Base-by-base conservation (phyloP, 2,888 invertebrate genomes). In the Ectemnius continuus region DNA sequence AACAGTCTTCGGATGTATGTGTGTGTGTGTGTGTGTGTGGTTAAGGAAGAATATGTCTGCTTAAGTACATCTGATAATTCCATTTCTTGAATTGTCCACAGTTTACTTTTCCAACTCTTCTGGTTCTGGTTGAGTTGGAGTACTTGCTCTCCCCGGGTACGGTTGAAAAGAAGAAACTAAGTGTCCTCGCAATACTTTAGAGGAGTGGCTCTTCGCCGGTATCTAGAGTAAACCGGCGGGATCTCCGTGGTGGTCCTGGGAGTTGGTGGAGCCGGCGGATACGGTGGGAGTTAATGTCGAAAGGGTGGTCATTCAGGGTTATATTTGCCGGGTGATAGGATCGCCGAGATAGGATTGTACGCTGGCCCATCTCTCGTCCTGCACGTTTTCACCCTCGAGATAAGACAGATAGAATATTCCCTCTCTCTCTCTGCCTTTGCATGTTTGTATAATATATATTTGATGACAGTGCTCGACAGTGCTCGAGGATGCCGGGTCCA, bases 321-420 rank as follows among this genome's bases (percentile, higher is more conserved):
- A 86, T 88, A 90, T 90, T 90, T 89, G 87, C 84, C 72, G 71
- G 79, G 76, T 71, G 89, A 89, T 89, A 88, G 83, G 85, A 90
- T 88, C 87, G 76, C 67, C 78, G 69, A 86, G 90, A 90, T 90
- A 90, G 83, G 86, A 90, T 90, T 90, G 84, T 85, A 79, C 83
- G 78, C 78, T 70, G 77, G 73, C 77, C 81, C 85, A 81, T 81
- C 81, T 81, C 85, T 80, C 67, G 78, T 81, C 82, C 79, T 76
- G 75, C 76, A 67, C 78, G 81, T 81, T 82, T 78, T 74, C 78
- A 80, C 73, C 73, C 71, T 62, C 75, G 76, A 71, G 85, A 84
- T 83, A 82, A 83, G 77, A 81, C 66, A 56, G 75, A 52, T 69
- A 11, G 52, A 16, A 52, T 61, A 36, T 58, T 70, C 76, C 62